Base-by-base conservation (phyloP, 2,797 vertebrate species). In the Manis crassicaudata region DNA sequence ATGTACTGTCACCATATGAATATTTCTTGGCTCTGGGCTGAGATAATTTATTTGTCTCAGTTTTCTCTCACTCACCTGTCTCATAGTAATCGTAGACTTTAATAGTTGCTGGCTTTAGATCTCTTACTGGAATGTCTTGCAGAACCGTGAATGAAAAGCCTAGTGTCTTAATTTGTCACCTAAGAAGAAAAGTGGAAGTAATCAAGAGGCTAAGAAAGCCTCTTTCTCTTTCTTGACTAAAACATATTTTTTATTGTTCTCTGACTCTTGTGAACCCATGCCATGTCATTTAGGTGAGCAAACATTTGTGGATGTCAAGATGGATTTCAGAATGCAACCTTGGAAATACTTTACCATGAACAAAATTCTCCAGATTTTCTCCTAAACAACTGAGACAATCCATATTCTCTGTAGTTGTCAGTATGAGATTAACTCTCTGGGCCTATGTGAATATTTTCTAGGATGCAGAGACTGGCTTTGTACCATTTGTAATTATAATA, bases 31-130 rank as follows among this genome's bases (percentile, higher is more conserved):
- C 25, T 62, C 17, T 76, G 5, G 27, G 60, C 81, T 43, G 43
- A 67, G 43, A 81, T 58, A 46, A 50, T 92, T 62, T n/a, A 21
- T 3, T 79, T 83, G n/a, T 21, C 27, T 90, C 21, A 10, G 20
- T 80, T 54, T 87, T 80, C n/a, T 50, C 35, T 63, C 54, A 81
- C 95, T 97, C 86, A 98, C 98, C 96, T 90, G 98, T 97, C 2
- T 98, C 97, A 23, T 98, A 98, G 87, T 98, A 98, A 93, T 98
- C 97, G 0, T 98, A 98, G 56, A 98, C 8, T 0, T 92, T 81
- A 32, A 97, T 95, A 85, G 96, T 89, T n/a, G 98, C 97, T 0
- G 97, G 88, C 90, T 98, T 98, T 94, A 98, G 93, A n/a, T 98
- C 97, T 89, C 97, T 96, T 25, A 98, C 96, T 79, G 92, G 95